phyloP scores from a whole-genome alignment of 2,113 vertebrate genomes.

The Nicator chloris region DNA sequence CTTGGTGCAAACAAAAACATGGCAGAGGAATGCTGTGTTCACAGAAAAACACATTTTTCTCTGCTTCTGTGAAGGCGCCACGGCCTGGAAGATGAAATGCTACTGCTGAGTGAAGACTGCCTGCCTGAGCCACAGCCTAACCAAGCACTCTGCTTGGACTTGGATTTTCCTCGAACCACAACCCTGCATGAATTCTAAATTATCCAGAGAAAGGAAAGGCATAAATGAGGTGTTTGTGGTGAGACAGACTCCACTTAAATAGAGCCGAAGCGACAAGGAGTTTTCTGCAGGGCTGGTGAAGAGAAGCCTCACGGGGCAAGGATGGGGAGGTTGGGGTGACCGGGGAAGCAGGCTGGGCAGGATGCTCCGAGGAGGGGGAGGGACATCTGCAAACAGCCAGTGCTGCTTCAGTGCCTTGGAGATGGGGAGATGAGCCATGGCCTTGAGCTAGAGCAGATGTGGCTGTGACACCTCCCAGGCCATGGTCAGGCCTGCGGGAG shows the following conservation, averaged over 20 bases:
- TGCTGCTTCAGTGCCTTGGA: not conserved
- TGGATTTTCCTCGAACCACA: constrained; percentile 40
- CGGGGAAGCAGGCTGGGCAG: not conserved
- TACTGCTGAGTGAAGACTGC: not conserved
- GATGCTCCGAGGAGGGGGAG: not conserved
- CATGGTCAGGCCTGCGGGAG: not conserved
- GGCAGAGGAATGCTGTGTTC: not conserved
- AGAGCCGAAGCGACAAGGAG: constrained; percentile 35
- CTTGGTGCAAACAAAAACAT: not conserved
- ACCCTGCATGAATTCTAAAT: constrained; percentile 31
- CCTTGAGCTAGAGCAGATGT: not conserved
- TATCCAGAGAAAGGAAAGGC: constrained; percentile 18
- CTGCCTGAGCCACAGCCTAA: not conserved
- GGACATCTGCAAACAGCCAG: not conserved
- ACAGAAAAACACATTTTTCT: not conserved
- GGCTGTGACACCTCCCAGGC: rapidly evolving
- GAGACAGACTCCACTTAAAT: constrained; percentile 68
- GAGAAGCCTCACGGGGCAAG: not conserved
- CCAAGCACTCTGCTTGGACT: not conserved
- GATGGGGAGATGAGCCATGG: not conserved
- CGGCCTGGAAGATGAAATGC: not conserved
- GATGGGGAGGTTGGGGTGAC: not conserved
- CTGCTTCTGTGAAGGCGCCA: not conserved
- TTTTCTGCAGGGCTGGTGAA: constrained; percentile 28
- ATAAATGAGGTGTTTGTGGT: constrained; percentile 64